Evolutionary conservation across 2,888 invertebrate species (phyloP), one percentile per base, ranked within the genome.

Genomic region (Ceraclea dissimilis): DNA sequence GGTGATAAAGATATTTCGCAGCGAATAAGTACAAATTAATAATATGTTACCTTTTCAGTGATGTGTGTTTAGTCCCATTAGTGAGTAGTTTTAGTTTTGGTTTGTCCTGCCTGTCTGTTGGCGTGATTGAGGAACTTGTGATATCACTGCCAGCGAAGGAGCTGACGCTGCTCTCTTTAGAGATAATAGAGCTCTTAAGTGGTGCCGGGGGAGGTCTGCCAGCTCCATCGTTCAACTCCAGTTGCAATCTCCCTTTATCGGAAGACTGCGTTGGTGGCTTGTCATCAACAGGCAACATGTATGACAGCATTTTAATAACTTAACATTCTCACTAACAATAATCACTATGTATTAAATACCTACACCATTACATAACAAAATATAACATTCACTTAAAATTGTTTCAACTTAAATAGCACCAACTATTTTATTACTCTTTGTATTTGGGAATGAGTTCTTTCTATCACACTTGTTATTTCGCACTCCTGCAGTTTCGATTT

Each of bases 241-340:
- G 67, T 44, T 73, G 72, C 68, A 80, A 69, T 60, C 79, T 72
- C 17, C 76, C 76, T 65, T 81, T 79, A 69, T 77, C 63, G 54
- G 80, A 70, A 66, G 68, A 82, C 18, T 46, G 46, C n/a, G 46
- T 20, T 54, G 86, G 85, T 54, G 86, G 85, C 70, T 88, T 87
- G 69, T 87, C 86, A 67, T 86, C 87, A 67, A 85, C 82, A 52
- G 88, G 88, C 65, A 88, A 77, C 85, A 88, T 86, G 70, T 88
- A 88, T 64, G 88, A 88, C 76, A 88, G 76, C 88, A 88, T 88
- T 26, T 39, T 57, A 34, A 34, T 13, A 22, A 26, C 26, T 43
- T 52, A 22, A 44, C 20, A 47, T 47, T 19, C 11, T 19, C 47
- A 47, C 47, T n/a, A 47, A 2, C 6, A 20, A 43, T 5, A 17